Evolutionary conservation across 2,888 invertebrate genomes (phyloP), one percentile per base, ranked within the genome.

Genomic region (Calameuta filiformis): DNA sequence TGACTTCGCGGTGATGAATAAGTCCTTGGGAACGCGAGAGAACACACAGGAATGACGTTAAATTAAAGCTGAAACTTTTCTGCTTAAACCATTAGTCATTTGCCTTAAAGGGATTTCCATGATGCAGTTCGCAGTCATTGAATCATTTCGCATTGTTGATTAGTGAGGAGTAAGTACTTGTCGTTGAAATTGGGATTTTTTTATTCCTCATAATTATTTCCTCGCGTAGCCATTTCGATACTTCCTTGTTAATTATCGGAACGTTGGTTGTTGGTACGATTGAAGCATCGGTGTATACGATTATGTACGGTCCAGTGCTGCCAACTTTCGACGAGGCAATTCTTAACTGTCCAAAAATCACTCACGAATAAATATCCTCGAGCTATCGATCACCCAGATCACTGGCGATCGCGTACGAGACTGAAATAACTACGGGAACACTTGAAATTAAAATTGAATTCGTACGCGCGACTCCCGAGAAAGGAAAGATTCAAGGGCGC

Each of bases 11-110:
- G 35, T 78, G 76, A 76, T 76, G 76, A 71, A 73, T 76, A 75
- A 68, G 73, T 69, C 78, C 76, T 78, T 78, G 79, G 76, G 37
- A 74, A 77, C 68, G 78, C 68, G 3, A 69, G 73, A 74, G 75
- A 77, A 69, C 40, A 56, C 23, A 56, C 56, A 2, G 56, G 56
- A 56, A 23, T 56, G 56, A 73, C 69, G 71, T 33, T 34, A 34
- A 35, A 74, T 30, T 33, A 23, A 35, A 11, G 34, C 30, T 35
- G 6, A 1, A 74, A 74, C 35, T 23, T 9, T 74, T 35, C 37
- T 35, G 6, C 74, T 35, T 23, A 35, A 35, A 23, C 74, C 33
- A 74, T 74, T 74, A 74, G 34, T 74, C 74, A 74, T 35, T 30
- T 35, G 37, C 23, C 30, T 74, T 34, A 34, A 74, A 74, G 71